Base-by-base conservation (phyloP, 2,113 vertebrate species). In the Ranitomeya imitator region DNA sequence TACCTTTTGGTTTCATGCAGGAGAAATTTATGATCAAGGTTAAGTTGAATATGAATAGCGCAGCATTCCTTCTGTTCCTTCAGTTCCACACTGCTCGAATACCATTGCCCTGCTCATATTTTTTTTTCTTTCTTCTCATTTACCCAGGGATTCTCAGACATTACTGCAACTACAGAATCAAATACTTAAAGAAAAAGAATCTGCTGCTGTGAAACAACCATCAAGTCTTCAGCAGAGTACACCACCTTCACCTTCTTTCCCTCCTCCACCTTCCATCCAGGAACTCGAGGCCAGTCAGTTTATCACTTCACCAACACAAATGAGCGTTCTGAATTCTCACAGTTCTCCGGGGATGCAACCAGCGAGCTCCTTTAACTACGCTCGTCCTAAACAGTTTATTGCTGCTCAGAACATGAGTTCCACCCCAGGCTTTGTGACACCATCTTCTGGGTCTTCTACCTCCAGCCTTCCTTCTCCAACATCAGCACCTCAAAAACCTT, bases 361-460 rank as follows among this genome's bases (percentile, higher is more conserved):
- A 73, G 92, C 95, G 86, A 95, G 97, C 93, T 97, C 98, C 81
- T 99, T 99, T 93, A 99, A 99, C 94, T 99, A 99, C 57, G 97
- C 98, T 92, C 96, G 98, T 76, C 98, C 98, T 91, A 99, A 99
- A 93, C 98, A 99, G 94, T 99, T 99, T 94, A 99, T 99, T 60
- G 98, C 98, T 1, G 98, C 98, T 31, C 98, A 99, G 94, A 97
- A 94, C 37, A 92, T 94, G 61, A 94, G 93, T 45, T 94, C 95
- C n/a, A 91, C 94, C 73, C 92, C 95, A 2, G 94, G 95, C 90
- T 97, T 94, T n/a, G 89, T 93, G 91, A 94, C 97, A 89, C 97
- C 96, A 16, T 96, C 96, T 91, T 97, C 98, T 10, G 96, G 96
- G 88, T 98, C 98, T 61, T 96, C 97, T 3, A 95, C 95, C 63